Evolutionary conservation across 2,888 invertebrate genomes (phyloP).

Genomic region (Macaria liturata): DNA sequence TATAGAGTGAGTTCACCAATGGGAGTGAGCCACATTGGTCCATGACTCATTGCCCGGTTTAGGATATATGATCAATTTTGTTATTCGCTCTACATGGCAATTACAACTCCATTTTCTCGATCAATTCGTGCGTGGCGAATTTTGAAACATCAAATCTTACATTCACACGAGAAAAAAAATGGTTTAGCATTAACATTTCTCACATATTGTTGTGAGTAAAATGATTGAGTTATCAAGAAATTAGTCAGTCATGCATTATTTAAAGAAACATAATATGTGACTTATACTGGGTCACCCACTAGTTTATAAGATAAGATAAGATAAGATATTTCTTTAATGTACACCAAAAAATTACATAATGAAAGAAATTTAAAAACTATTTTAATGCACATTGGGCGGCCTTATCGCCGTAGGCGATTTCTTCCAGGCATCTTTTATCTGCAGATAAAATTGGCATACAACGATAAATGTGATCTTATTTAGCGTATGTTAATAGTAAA

Average conservation of each 20-base stretch:
- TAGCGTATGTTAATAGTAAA: too few species aligned
- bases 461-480: too few species aligned
- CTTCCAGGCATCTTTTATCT: too few species aligned
- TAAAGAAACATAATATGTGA: constrained; percentile 16
- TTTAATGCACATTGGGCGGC: too few species aligned
- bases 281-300: constrained; percentile 7
- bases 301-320: too few species aligned
- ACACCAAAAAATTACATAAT: too few species aligned
- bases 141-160: constrained; percentile 2
- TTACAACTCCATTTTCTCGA: constrained; percentile 10
- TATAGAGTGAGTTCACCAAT: constrained; percentile 32
- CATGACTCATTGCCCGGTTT: constrained; percentile 32
- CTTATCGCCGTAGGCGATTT: too few species aligned
- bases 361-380: too few species aligned
- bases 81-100: constrained; percentile 21
- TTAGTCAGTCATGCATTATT: constrained; percentile 4
- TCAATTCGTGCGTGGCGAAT: constrained; percentile 8
- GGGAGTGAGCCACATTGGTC: constrained; percentile 30
- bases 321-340: too few species aligned
- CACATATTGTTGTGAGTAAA: neutral
- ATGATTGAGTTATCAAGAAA: neutral
- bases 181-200: neutral
- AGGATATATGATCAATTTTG: constrained; percentile 22
- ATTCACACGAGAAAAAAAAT: neutral
- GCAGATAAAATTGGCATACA: constrained; percentile 2